Evolutionary conservation across 2,113 vertebrate species (phyloP).

Genomic region (Nettapus auritus): DNA sequence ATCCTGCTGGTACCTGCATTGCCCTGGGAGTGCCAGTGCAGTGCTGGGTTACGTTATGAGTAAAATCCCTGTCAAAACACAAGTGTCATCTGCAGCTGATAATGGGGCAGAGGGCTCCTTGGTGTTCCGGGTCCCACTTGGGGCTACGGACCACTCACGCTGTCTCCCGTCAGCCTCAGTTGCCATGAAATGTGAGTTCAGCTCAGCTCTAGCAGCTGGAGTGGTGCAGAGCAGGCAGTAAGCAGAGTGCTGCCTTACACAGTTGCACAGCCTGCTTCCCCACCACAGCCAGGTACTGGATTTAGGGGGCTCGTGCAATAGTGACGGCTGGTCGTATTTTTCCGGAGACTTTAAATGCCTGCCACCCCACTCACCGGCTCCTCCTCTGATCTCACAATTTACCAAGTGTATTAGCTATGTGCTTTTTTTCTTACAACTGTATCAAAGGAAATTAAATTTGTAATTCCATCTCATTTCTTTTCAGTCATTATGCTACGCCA

Average conservation of each 20-base stretch:
- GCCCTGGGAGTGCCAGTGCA: not conserved
- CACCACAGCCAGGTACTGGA: no score
- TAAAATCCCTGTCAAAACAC: not conserved
- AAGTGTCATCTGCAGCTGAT: not conserved
- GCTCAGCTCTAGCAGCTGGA: not conserved
- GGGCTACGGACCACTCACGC: fast-evolving
- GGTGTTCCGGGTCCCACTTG: not conserved
- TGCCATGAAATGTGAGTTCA: not conserved
- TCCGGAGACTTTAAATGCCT: not conserved
- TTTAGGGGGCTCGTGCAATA: not conserved
- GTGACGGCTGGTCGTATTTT: not conserved
- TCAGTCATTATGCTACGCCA: not conserved
- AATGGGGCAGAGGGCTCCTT: not conserved
- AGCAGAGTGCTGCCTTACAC: not conserved
- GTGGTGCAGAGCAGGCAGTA: not conserved
- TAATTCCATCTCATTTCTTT: not conserved
- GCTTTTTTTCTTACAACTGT: not conserved
- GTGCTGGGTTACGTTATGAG: not conserved
- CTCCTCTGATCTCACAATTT: not conserved
- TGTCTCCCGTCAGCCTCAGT: not conserved
- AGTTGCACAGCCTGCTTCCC: not conserved
- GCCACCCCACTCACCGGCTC: not conserved
- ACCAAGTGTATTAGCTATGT: not conserved
- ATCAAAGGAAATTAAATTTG: not conserved
- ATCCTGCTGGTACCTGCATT: not conserved